A percentile compares a stretch with the other conserved stretches of the same genome.
Conservation (phyloP, 1,140 invertebrate genomes). For the Uloborus diversus region DNA sequence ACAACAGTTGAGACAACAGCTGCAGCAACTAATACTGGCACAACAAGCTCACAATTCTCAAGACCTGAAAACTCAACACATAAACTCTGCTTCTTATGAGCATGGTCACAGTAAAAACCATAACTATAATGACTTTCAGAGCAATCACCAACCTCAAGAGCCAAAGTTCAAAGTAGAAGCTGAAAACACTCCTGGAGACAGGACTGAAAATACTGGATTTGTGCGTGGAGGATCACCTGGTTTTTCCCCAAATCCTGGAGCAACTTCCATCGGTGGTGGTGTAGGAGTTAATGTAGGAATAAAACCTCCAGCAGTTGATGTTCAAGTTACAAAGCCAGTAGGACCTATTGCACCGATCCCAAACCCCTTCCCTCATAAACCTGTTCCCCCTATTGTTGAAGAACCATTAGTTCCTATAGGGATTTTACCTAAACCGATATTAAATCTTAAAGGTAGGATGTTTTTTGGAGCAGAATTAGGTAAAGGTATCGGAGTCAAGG, state of each 20-base stretch:
- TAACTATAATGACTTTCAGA: too few species aligned
- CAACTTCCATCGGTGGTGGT: not conserved
- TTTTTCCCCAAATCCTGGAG: not conserved
- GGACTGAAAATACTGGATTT: not conserved
- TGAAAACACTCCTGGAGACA: not conserved
- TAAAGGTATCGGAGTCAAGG: constrained; percentile 3
- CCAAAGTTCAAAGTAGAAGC: not conserved
- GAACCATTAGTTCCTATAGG: constrained; percentile 17
- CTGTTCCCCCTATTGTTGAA: not conserved
- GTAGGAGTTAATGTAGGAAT: constrained; percentile 40
- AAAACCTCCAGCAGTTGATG: constrained; percentile 24
- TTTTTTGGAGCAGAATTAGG: constrained; percentile 48
- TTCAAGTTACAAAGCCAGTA: constrained; percentile 21
- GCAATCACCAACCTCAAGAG: not conserved
- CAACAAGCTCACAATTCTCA: too few species aligned
- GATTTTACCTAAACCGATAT: constrained; percentile 19
- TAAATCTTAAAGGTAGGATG: constrained; percentile 31
- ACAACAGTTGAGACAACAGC: too few species aligned
- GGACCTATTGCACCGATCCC: constrained; percentile 8
- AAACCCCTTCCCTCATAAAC: constrained; percentile 12
- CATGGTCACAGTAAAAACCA: too few species aligned
- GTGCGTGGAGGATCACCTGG: not conserved
- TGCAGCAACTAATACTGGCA: too few species aligned
- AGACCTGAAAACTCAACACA: not conserved
- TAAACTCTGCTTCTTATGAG: too few species aligned